Evolutionary conservation across 2,113 vertebrate genomes (phyloP).

Genomic region (Myotis yumanensis): DNA sequence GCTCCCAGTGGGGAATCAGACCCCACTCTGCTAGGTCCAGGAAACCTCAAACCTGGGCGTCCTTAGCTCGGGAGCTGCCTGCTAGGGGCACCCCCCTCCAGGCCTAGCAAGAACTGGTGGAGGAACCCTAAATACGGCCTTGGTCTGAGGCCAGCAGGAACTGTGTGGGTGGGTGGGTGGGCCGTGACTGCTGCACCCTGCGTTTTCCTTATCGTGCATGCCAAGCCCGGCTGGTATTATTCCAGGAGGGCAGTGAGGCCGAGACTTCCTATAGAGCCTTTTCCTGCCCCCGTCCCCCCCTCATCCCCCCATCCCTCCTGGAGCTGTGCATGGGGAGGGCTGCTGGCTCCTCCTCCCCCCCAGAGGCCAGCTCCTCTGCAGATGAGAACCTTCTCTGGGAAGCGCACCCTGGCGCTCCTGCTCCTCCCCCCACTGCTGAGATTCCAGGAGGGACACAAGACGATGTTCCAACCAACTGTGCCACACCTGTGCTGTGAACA

Average conservation of each 20-base stretch:
- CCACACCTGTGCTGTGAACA: not conserved
- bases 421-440: not conserved
- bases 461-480: no score
- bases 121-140: not conserved
- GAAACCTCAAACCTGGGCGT: not conserved
- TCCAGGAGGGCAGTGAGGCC: conserved; percentile 50
- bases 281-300: conserved; percentile 14
- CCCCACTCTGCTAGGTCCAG: not conserved
- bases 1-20: not conserved
- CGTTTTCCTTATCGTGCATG: not conserved
- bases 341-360: not conserved
- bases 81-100: not conserved
- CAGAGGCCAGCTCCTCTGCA: not conserved
- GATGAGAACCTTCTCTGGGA: not conserved
- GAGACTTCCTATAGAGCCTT: conserved; percentile 50
- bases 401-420: not conserved
- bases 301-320: not conserved
- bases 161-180: not conserved
- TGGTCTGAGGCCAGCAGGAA: conserved; percentile 36
- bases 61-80: not conserved
- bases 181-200: not conserved
- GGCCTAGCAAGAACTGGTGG: not conserved
- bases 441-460: not conserved
- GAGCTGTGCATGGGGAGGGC: no score
- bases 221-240: not conserved